phyloP scores from a whole-genome alignment of 2,113 vertebrate genomes.

The Centropristis striata region DNA sequence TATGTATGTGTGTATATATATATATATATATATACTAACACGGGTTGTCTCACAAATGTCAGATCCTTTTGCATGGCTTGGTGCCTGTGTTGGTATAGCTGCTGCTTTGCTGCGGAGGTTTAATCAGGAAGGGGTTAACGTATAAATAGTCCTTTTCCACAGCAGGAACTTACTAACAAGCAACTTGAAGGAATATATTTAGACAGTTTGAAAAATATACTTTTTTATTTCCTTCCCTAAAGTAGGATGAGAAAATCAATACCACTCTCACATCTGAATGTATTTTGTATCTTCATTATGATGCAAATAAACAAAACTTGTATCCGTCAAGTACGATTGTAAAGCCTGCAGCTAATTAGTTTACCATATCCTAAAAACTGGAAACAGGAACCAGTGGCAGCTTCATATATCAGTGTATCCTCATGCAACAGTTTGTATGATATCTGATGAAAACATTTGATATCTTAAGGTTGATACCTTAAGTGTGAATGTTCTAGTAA shows the following conservation, averaged over 20 bases:
- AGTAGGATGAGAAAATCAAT: conserved; percentile 23
- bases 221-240: neutral
- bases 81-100: conserved; percentile 61
- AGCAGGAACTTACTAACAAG: conserved; percentile 24
- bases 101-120: conserved; percentile 66
- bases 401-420: too few species aligned
- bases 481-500: too few species aligned
- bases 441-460: too few species aligned
- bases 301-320: too few species aligned
- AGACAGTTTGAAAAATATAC: neutral
- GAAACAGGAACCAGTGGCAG: too few species aligned
- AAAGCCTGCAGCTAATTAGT: conserved; percentile 8
- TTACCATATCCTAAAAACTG: conserved; percentile 10
- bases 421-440: too few species aligned
- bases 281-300: too few species aligned
- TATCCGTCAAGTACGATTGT: conserved; percentile 1
- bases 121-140: conserved; percentile 30
- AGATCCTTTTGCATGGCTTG: conserved; percentile 72
- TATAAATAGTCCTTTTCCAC: conserved; percentile 43
- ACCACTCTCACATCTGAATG: neutral
- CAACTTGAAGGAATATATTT: conserved; percentile 5
- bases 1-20: conserved; percentile 49
- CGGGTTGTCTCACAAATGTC: conserved; percentile 48
- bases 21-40: conserved; percentile 31
- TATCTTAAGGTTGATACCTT: too few species aligned